phyloP scores from a whole-genome alignment of 2,888 invertebrate genomes.

The Dasysyrphus albostriatus region DNA sequence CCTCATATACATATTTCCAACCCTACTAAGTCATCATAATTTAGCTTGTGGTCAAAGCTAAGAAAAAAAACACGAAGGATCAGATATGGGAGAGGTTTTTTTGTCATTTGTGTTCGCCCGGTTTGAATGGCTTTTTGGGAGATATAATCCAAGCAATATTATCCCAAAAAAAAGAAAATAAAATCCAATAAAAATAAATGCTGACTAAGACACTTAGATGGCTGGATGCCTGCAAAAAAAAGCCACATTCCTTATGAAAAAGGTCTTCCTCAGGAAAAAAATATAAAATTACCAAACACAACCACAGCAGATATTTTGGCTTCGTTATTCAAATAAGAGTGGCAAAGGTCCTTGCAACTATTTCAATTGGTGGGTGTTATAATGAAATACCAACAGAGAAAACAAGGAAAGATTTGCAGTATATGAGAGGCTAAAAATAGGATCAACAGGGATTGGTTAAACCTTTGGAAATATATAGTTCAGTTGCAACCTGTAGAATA shows the following conservation, averaged over 20 bases:
- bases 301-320: conserved; percentile 7
- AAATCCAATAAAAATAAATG: conserved; percentile 5
- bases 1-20: background rate
- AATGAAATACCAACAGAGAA: background rate
- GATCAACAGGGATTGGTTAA: background rate
- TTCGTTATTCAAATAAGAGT: background rate
- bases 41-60: background rate
- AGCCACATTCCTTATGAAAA: background rate
- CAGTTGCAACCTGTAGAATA: background rate
- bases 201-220: conserved; percentile 9
- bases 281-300: background rate
- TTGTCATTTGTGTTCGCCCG: background rate
- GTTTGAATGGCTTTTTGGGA: background rate
- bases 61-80: background rate
- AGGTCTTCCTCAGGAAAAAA: background rate
- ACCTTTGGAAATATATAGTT: background rate
- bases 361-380: background rate
- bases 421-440: conserved; percentile 3
- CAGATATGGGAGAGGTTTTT: background rate
- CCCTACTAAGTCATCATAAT: background rate
- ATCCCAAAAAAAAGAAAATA: background rate
- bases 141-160: conserved; percentile 5
- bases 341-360: background rate
- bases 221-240: background rate
- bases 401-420: background rate